These are phyloP conservation scores for Phortica okadai DNA, from an alignment of 2,888 invertebrate species.

Conservation along the genomic window DNA sequence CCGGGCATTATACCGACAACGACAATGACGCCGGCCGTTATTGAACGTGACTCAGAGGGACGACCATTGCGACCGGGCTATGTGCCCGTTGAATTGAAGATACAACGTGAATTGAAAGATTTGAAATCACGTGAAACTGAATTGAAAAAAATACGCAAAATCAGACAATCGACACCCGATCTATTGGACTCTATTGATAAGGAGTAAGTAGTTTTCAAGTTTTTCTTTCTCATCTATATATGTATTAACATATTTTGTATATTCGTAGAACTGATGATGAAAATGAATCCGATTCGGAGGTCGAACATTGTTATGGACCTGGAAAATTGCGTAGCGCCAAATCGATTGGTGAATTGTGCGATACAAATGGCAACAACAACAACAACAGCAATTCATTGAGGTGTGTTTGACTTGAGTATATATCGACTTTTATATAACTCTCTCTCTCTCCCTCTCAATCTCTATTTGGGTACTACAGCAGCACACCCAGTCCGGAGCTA, in stretches of 20 bases:
- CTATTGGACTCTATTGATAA: slow-evolving; percentile 80
- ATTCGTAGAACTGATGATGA: slow-evolving; percentile 74
- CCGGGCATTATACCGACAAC: slow-evolving; percentile 44
- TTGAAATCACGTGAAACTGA: slow-evolving; percentile 90
- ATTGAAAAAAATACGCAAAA: slow-evolving; percentile 83
- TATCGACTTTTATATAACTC: too few relatives aligned
- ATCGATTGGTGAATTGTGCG: slow-evolving; percentile 82
- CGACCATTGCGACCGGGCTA: slow-evolving; percentile 85
- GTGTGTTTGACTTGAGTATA: slow-evolving; percentile 42
- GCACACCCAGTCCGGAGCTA: slow-evolving; percentile 68
- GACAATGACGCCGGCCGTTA: slow-evolving; percentile 75
- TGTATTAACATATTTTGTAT: too few relatives aligned
- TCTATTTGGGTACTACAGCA: slow-evolving; percentile 46
- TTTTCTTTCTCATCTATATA: too few relatives aligned
- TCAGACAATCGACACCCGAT: slow-evolving; percentile 81
- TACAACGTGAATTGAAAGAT: slow-evolving; percentile 90
- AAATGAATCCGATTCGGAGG: slow-evolving; percentile 81
- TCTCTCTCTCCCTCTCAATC: not conserved
- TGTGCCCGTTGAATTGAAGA: slow-evolving; percentile 91
- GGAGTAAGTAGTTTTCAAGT: slow-evolving; percentile 73
- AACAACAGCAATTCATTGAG: slow-evolving; percentile 61
- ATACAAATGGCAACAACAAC: slow-evolving; percentile 46
- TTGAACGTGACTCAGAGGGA: slow-evolving; percentile 80
- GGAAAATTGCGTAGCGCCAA: slow-evolving; percentile 82
- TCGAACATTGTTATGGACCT: slow-evolving; percentile 80